Evolutionary conservation across 2,113 vertebrate genomes (phyloP).

Genomic region (Lathamus discolor): DNA sequence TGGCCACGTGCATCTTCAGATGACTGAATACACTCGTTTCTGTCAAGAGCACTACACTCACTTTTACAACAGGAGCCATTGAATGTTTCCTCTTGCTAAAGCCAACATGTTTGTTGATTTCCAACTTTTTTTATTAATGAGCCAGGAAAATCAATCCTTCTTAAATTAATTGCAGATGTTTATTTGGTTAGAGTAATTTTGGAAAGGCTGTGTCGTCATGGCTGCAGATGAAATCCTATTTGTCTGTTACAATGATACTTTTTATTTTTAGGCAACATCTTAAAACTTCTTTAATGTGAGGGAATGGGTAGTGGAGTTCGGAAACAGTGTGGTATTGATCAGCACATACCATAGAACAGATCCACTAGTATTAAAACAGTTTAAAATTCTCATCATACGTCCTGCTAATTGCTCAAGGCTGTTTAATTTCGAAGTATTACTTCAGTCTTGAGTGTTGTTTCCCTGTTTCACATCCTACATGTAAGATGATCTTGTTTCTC

Average conservation of each 20-base stretch:
- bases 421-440: background rate
- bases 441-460: background rate
- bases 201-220: constrained; percentile 9
- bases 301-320: background rate
- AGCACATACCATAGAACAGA: background rate
- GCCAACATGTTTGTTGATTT: constrained; percentile 41
- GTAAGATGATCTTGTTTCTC: background rate
- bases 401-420: constrained; percentile 16
- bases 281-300: background rate
- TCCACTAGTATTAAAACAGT: background rate
- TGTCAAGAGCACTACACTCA: constrained; percentile 56
- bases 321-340: background rate
- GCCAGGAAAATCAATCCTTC: constrained; percentile 20
- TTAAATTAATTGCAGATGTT: constrained; percentile 10
- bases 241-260: background rate
- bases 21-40: constrained; percentile 47
- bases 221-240: constrained; percentile 16
- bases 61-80: constrained; percentile 52
- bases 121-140: constrained; percentile 23
- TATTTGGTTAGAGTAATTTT: background rate
- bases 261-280: constrained; percentile 17
- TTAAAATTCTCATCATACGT: background rate
- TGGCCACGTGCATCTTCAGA: constrained; percentile 29
- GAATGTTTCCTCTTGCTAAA: constrained; percentile 69
- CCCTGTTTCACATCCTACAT: background rate